Evolutionary conservation across 2,113 vertebrate genomes (phyloP).

Genomic region (Hyaena hyaena): DNA sequence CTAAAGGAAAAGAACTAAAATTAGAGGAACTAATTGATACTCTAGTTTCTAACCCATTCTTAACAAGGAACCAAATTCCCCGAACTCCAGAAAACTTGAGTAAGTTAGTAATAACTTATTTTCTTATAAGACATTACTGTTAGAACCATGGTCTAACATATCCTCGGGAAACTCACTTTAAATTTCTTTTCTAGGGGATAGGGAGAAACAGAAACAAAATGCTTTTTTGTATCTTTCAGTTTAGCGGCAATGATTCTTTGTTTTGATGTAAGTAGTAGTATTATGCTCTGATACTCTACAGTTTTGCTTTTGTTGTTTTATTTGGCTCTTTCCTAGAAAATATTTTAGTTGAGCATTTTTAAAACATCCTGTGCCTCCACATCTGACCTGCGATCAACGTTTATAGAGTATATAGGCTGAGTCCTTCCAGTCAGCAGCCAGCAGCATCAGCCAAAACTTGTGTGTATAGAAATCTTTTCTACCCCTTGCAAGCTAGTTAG

Average conservation of each 20-base stretch:
- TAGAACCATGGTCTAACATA: not conserved
- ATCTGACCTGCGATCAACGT: not conserved
- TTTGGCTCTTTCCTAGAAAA: conserved; percentile 40
- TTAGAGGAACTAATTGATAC: conserved; percentile 86
- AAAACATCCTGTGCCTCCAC: not conserved
- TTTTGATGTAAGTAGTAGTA: not conserved
- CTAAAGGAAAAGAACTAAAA: conserved; percentile 72
- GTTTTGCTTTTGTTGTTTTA: conserved; percentile 46
- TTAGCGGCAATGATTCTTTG: conserved; percentile 9
- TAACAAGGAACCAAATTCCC: conserved; percentile 89
- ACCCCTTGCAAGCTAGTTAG: not conserved
- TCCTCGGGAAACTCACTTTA: conserved; percentile 5
- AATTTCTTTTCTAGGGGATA: not conserved
- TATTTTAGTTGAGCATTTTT: conserved; percentile 26
- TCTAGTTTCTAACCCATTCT: conserved; percentile 89
- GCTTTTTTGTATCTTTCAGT: not conserved
- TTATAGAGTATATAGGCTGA: not conserved
- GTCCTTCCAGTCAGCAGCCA: not conserved
- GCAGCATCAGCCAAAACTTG: not conserved
- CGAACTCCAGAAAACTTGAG: conserved; percentile 93
- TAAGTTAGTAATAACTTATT: conserved; percentile 84
- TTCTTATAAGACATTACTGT: not conserved
- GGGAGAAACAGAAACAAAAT: too few species aligned
- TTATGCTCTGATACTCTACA: not conserved
- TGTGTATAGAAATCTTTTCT: not conserved